Evolutionary conservation across 2,888 invertebrate species (phyloP).

Genomic region (Pachliopta kotzebuea): DNA sequence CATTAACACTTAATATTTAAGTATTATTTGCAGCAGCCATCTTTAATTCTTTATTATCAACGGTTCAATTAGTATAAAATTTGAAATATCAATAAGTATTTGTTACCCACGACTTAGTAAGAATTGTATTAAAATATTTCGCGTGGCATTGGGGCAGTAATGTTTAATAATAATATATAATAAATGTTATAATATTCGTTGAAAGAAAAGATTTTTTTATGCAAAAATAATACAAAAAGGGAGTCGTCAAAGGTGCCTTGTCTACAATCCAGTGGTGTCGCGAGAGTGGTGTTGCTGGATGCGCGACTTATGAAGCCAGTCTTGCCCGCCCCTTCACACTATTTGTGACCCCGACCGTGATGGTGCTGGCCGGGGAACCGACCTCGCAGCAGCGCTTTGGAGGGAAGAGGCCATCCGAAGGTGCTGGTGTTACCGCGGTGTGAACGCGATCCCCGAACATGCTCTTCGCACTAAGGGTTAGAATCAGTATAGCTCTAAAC

Average conservation of each 20-base stretch:
- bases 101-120: too few species aligned
- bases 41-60: too few species aligned
- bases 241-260: slow-evolving; percentile 10
- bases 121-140: too few species aligned
- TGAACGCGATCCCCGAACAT: neutral
- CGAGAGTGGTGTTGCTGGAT: slow-evolving; percentile 2
- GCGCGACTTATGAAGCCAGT: neutral
- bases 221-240: slow-evolving; percentile 4
- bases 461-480: neutral
- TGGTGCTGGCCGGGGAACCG: neutral
- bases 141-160: too few species aligned
- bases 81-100: too few species aligned
- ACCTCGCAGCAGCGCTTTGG: neutral
- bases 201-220: neutral
- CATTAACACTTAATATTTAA: too few species aligned
- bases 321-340: neutral
- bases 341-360: neutral
- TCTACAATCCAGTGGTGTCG: slow-evolving; percentile 14
- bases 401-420: neutral
- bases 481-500: neutral
- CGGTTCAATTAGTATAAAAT: too few species aligned
- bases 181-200: neutral
- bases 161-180: too few species aligned
- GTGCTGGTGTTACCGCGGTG: neutral
- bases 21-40: too few species aligned